Evolutionary conservation across 2,113 vertebrate species (phyloP), one percentile per base, ranked within the genome.

Genomic region (Colius striatus): DNA sequence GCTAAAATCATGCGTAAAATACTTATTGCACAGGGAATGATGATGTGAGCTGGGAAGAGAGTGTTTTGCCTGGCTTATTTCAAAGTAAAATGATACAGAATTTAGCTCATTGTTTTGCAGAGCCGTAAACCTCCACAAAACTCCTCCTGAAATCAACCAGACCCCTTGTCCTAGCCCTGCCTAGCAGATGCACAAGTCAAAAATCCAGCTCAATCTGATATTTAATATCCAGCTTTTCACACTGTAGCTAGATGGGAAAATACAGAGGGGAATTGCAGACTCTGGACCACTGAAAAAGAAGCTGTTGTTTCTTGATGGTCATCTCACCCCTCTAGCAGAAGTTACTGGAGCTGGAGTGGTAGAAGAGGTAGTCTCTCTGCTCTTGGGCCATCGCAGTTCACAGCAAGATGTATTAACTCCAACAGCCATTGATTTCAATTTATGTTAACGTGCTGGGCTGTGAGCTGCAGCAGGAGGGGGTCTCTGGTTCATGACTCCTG

Each of bases 1-100:
- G 84, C 76, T 91, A 91, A 93, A 89, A 87, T 84, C 25, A 32
- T 54, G 53, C 22, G 2, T 87, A 86, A 96, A 90, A 92, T 92
- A 78, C 65, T 92, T 87, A 34, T 13, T 89, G 71, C 73, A 45
- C 23, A 25, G 84, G 29, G 79, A 95, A 95, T 16, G 17, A 72
- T 58, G 85, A 86, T 77, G 36, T 70, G 80, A 89, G 72, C 60
- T 61, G 48, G 57, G 84, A 83, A 87, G 61, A 83, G n/a, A 72
- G 20, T 68, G 65, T 86, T 70, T 86, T 88, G 76, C 61, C 93
- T 95, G 76, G 61, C n/a, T 92, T 92, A 90, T 92, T 95, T 96
- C 79, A 65, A 92, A 86, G 60, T 74, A 66, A 92, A 88, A 85
- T 92, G 58, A 71, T 67, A 67, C 79, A 67, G 88, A 95, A 86